Percentiles rank a stretch among this genome's conserved stretches.
Conservation (phyloP, 2,113 vertebrate genomes). For the Hydrolagus affinis region DNA sequence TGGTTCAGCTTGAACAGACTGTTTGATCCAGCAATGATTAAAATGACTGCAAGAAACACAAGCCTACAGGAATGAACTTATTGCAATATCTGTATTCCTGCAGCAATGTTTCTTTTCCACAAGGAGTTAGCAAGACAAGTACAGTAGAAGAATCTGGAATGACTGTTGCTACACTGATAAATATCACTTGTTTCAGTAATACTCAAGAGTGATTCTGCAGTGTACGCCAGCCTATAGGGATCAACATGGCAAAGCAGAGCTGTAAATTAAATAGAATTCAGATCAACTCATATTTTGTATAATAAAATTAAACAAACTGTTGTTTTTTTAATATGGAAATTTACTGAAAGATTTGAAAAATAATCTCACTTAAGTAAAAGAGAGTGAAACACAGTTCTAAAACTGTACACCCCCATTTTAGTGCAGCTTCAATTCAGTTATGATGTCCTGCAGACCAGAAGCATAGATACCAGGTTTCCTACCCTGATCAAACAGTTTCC, state of each 20-base stretch:
- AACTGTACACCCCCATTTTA: no score
- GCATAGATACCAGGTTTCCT: no score
- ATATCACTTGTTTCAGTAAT: not conserved
- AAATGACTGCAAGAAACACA: not conserved
- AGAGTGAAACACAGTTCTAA: no score
- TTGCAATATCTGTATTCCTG: not conserved
- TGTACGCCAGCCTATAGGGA: no score
- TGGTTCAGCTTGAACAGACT: not conserved
- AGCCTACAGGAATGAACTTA: not conserved
- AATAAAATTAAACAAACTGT: no score
- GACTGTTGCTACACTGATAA: not conserved
- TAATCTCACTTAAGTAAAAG: no score
- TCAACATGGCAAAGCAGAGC: not conserved
- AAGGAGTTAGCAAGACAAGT: not conserved
- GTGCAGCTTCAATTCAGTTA: no score
- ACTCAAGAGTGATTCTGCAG: not conserved
- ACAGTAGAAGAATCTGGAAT: not conserved
- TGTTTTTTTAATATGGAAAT: no score
- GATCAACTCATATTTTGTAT: not conserved
- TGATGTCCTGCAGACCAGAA: no score
- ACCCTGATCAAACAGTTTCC: no score
- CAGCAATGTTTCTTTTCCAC: not conserved
- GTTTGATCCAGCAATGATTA: not conserved
- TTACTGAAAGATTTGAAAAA: no score
- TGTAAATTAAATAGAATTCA: not conserved